Evolutionary conservation across 2,113 vertebrate species (phyloP), one percentile per base, ranked within the genome.

Genomic region (Alexandromys fortis): DNA sequence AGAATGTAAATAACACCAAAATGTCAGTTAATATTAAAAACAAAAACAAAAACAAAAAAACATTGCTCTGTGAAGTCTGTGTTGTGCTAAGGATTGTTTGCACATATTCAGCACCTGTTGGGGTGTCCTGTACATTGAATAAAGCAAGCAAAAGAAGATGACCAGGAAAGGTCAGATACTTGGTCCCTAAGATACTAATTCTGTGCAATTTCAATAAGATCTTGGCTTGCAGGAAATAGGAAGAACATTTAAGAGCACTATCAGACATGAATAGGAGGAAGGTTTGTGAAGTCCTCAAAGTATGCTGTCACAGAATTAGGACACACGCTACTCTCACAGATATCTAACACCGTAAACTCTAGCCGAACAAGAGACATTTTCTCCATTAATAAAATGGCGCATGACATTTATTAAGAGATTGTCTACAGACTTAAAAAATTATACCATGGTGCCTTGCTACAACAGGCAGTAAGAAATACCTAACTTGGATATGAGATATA

Each of bases 111-210:
- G 76, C 10, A 87, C 45, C 4, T 12, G 45, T 35, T 22, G 12
- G 61, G 45, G 45, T 79, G 35, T 72, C 67, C 77, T 75, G 45
- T 63, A 94, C 61, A 92, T 0, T 68, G 52, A 95, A 28, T 85
- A 96, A 89, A 92, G 94, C 1, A 91, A 49, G 58, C 58, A 92
- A 96, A 81, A 28, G 47, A 92, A 16, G 77, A 83, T 45, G 86
- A 72, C 33, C 11, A 91, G 63, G 52, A 38, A 91, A 95, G 61
- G 45, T 92, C 65, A 38, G 52, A 38, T 33, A 22, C 49, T 91
- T n/a, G 93, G 47, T 91, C 77, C 70, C 72, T 90, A 38, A 91
- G 89, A 89, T 38, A 86, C 72, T 96, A 83, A 96, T n/a, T 79
- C 49, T 82, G 11, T 86, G 28, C 24, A 81, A 85, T 92, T 58